Conservation (phyloP, 2,797 vertebrate species). For the Setipinna tenuifilis region DNA sequence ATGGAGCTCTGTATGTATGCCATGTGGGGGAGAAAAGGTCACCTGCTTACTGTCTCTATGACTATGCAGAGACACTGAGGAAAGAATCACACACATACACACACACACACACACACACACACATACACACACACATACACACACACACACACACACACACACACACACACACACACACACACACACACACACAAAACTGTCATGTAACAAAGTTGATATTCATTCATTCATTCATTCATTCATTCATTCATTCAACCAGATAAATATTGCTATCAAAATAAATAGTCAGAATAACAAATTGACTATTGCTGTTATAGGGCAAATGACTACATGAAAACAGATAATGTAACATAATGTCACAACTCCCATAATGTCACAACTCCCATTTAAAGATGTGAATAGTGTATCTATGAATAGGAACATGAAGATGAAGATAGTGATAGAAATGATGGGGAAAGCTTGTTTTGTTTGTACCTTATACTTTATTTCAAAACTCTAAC, state of each 20-base stretch:
- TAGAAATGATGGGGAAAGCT: too few relatives aligned
- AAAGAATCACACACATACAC: background rate
- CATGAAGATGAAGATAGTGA: too few relatives aligned
- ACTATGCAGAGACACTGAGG: background rate
- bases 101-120: background rate
- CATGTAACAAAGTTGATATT: too few relatives aligned
- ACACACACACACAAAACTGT: background rate
- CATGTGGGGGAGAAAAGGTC: constrained; percentile 10
- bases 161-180: background rate
- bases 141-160: background rate
- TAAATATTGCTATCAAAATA: too few relatives aligned
- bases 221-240: background rate
- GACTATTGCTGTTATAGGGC: background rate
- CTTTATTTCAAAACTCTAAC: too few relatives aligned
- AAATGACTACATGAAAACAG: background rate
- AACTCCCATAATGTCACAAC: background rate
- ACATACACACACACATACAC: background rate
- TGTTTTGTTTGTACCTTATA: too few relatives aligned
- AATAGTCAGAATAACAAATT: background rate
- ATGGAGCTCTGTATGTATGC: background rate
- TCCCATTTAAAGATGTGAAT: background rate
- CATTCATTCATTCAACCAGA: background rate
- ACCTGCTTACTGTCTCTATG: background rate
- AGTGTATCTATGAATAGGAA: background rate
- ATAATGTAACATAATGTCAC: background rate